Evolutionary conservation across 2,888 invertebrate genomes (phyloP).

Genomic region (Polymixis flavicincta): DNA sequence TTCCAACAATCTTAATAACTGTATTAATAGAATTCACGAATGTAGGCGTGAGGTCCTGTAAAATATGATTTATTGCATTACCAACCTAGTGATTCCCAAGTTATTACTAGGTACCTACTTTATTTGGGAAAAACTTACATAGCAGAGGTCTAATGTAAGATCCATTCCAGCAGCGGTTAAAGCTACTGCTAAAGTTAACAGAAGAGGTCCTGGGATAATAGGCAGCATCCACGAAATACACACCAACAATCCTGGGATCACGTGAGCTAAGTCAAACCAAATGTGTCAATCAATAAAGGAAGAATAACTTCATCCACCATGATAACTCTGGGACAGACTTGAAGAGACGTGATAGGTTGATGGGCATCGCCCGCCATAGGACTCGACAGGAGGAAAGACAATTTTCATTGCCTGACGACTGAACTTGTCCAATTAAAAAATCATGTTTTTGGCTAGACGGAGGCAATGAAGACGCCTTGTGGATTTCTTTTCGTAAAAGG

Average conservation of each 20-base stretch:
- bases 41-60: constrained; percentile 94
- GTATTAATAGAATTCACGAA: constrained; percentile 94
- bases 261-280: constrained; percentile 83
- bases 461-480: background rate
- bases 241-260: constrained; percentile 87
- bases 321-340: background rate
- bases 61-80: constrained; percentile 66
- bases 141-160: constrained; percentile 91
- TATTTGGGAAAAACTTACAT: constrained; percentile 75
- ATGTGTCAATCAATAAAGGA: constrained; percentile 1
- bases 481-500: constrained; percentile 3
- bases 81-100: background rate
- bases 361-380: background rate
- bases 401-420: background rate
- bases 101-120: no score
- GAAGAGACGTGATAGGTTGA: background rate
- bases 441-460: no score
- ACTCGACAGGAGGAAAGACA: background rate
- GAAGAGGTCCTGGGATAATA: constrained; percentile 80
- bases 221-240: constrained; percentile 77
- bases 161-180: constrained; percentile 92
- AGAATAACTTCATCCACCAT: background rate
- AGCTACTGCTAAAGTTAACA: constrained; percentile 83
- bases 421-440: background rate
- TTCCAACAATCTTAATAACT: constrained; percentile 93